These are phyloP conservation scores for Thunnus thynnus DNA, from an alignment of 2,113 vertebrate species.

Conservation along the genomic window DNA sequence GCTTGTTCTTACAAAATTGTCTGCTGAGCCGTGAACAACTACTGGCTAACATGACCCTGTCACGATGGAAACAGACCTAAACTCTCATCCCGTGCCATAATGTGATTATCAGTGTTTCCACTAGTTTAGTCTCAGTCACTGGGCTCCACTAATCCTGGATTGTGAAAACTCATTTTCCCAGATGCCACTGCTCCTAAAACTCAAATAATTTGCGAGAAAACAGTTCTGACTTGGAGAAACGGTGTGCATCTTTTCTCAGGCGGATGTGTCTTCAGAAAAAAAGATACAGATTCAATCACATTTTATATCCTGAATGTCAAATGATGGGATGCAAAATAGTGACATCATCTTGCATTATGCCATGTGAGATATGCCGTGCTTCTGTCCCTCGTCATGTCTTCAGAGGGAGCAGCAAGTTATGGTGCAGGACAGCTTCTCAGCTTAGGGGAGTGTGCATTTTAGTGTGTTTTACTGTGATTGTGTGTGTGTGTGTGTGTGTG, in stretches of 20 bases:
- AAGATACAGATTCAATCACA: no score
- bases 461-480: background rate
- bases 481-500: no score
- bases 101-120: slow-evolving; percentile 27
- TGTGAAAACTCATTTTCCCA: slow-evolving; percentile 31
- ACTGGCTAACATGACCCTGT: slow-evolving; percentile 29
- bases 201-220: background rate
- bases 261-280: no score
- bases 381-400: slow-evolving; percentile 15
- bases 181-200: background rate
- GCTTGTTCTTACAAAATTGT: slow-evolving; percentile 58
- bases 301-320: background rate
- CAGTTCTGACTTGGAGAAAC: background rate
- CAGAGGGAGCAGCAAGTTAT: slow-evolving; percentile 2
- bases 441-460: slow-evolving; percentile 2
- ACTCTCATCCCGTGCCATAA: background rate
- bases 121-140: slow-evolving; percentile 4
- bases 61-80: slow-evolving; percentile 47
- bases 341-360: background rate
- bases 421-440: slow-evolving; percentile 29
- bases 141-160: slow-evolving; percentile 20
- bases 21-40: slow-evolving; percentile 41
- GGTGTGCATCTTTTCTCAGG: no score
- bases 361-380: background rate
- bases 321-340: background rate